Evolutionary conservation across 92 coral and sea anemone species (phyloP), one percentile per base, ranked within the genome.

Genomic region (Epizoanthus illoricatus): DNA sequence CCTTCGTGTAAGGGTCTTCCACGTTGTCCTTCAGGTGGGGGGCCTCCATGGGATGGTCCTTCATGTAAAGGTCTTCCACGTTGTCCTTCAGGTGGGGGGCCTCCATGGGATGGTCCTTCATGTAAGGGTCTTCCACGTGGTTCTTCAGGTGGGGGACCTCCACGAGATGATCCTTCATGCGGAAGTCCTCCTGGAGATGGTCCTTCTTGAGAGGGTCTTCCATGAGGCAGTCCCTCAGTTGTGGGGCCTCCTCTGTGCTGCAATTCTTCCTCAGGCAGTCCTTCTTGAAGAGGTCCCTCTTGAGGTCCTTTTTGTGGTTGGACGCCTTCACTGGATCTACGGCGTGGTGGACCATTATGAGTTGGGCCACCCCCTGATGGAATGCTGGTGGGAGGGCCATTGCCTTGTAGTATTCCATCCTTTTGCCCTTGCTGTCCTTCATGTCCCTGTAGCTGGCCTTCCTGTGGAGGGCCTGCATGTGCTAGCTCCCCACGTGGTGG

Each of bases 121-220:
- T 36, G 24, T 52, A 52, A 52, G 56, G 56, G 16, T 7, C 56
- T 52, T 52, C 56, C 56, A 7, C 24, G 71, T 7, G 43, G 89
- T 36, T 83, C 89, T 74, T 63, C 80, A 69, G 58, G 58, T 40
- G 69, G 87, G 16, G 90, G 90, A 0, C 74, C 90, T 52, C 68
- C 86, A 6, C 18, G 76, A 2, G 43, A 79, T 57, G 65, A 43
- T 23, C 71, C 49, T 15, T 76, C 79, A 39, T 73, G 11, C 36
- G 21, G 79, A 11, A 17, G n/a, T 4, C 56, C 56, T 52, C 55
- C 23, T 9, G 17, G 24, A 16, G 63, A 19, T 19, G 56, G 13
- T 19, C 81, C 81, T 43, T 62, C 81, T 18, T 20, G 86, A 55
- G 65, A 40, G 5, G 18, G 75, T 47, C 23, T 58, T 33, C 80